A percentile compares a stretch with the other conserved stretches of the same genome.
Evolutionary conservation across 1,140 invertebrate species (phyloP).

Genomic region (Aphis gossypii): DNA sequence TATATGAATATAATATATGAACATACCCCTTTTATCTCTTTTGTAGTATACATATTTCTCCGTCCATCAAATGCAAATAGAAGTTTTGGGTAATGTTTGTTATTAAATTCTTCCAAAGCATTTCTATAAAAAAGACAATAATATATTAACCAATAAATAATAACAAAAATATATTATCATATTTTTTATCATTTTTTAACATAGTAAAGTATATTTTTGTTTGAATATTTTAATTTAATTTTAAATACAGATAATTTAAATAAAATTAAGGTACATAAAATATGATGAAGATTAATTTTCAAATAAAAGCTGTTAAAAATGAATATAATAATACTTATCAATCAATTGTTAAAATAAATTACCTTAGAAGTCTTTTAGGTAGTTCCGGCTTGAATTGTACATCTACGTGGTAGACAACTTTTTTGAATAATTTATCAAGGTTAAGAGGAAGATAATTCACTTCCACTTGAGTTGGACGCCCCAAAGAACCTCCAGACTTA

Average conservation of each 20-base stretch:
- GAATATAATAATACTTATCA: not conserved
- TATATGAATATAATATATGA: not conserved
- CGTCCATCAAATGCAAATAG: constrained; percentile 77
- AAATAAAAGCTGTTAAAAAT: not conserved
- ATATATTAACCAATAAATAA: not conserved
- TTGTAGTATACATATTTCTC: constrained; percentile 70
- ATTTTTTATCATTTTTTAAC: no score
- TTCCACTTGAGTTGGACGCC: constrained; percentile 65
- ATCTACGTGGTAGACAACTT: constrained; percentile 67
- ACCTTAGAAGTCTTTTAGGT: constrained; percentile 66
- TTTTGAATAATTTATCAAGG: constrained; percentile 65
- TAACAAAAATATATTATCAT: not conserved
- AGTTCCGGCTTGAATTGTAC: constrained; percentile 66
- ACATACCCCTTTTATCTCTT: constrained; percentile 62
- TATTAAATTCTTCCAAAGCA: constrained; percentile 63
- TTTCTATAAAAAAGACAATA: constrained; percentile 58
- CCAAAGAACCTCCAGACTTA: constrained; percentile 64
- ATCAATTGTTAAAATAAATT: constrained; percentile 36
- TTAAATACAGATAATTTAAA: not conserved
- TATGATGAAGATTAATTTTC: not conserved
- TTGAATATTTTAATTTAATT: not conserved
- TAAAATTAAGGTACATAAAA: not conserved
- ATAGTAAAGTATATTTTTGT: no score
- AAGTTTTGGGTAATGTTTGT: constrained; percentile 62
- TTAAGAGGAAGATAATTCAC: constrained; percentile 69